These are phyloP conservation scores for Caenorhabditis afra DNA, from an alignment of 2,888 invertebrate genomes.

Conservation along the genomic window DNA sequence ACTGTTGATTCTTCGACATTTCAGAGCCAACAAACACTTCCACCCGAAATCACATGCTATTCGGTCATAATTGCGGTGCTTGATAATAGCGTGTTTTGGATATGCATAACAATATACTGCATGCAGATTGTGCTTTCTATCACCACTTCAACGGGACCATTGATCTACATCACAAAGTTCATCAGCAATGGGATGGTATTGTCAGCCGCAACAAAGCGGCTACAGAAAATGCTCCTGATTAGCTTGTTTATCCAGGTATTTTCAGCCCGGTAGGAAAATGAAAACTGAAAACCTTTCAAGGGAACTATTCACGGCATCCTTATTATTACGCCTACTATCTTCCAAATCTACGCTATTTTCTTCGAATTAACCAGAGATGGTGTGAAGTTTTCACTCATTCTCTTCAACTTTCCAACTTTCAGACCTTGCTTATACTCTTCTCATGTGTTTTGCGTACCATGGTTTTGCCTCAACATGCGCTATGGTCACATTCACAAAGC, in stretches of 20 bases:
- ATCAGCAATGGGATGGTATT: constrained; percentile 4
- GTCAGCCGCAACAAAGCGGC: constrained; percentile 2
- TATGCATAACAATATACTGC: not conserved
- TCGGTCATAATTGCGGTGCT: constrained; percentile 4
- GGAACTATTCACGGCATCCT: constrained; percentile 1
- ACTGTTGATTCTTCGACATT: not conserved
- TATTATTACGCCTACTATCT: not conserved
- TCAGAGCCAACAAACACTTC: not conserved
- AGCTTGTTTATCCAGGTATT: constrained; percentile 25
- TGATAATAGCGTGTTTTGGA: not conserved
- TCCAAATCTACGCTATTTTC: constrained; percentile 2
- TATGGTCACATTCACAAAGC: not conserved
- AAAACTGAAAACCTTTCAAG: not conserved
- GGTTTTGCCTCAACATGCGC: not conserved
- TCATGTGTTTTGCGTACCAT: not conserved
- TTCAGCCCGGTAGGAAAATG: not conserved
- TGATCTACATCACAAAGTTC: constrained; percentile 7
- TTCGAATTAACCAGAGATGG: not conserved
- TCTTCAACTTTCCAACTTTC: no score
- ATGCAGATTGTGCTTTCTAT: not conserved
- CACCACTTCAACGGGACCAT: constrained; percentile 1
- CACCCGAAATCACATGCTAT: constrained; percentile 15
- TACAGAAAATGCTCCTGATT: constrained; percentile 24
- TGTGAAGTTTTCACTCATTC: not conserved
- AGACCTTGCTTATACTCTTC: not conserved